A percentile compares a stretch with the other conserved stretches of the same genome.
Evolutionary conservation across 2,888 invertebrate genomes (phyloP).

Genomic region (Leptura quadrifasciata): DNA sequence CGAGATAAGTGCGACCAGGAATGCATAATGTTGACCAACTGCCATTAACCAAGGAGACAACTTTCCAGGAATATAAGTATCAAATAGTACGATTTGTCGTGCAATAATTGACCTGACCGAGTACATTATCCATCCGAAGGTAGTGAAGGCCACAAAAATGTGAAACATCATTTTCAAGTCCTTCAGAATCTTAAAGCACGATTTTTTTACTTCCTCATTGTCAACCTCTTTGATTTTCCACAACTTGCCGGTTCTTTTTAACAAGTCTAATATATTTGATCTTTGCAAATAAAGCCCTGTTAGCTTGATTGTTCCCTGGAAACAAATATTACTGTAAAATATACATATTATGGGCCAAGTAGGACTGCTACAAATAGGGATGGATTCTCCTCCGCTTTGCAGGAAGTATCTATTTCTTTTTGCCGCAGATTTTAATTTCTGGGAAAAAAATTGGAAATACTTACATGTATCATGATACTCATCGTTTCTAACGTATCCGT

Average conservation of each 20-base stretch:
- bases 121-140: neutral
- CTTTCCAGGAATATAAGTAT: neutral
- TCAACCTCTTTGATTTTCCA: neutral
- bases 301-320: neutral
- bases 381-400: too few relatives aligned
- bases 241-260: neutral
- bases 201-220: neutral
- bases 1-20: neutral
- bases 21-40: neutral
- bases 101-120: neutral
- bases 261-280: neutral
- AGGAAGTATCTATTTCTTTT: too few relatives aligned
- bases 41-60: neutral
- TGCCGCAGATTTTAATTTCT: too few relatives aligned
- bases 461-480: neutral
- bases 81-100: neutral
- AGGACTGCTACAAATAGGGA: too few relatives aligned
- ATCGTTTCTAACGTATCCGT: neutral
- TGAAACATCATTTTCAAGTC: neutral
- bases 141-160: neutral
- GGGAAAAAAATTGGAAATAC: neutral
- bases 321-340: too few relatives aligned
- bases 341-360: too few relatives aligned
- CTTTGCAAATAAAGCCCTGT: neutral
- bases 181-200: neutral